These are phyloP conservation scores for Thymelicus lineola DNA, from an alignment of 2,888 invertebrate genomes.

Conservation along the genomic window DNA sequence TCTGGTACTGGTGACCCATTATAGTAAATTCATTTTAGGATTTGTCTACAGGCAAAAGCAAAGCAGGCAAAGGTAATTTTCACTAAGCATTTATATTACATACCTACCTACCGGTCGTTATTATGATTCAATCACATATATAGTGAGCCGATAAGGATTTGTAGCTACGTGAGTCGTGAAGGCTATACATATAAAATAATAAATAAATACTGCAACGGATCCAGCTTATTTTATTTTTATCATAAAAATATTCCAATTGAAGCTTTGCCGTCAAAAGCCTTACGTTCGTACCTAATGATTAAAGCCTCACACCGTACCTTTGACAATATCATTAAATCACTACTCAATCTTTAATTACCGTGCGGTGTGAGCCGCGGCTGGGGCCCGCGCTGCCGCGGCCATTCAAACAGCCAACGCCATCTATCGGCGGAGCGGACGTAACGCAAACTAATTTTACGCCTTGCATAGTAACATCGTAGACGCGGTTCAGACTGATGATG, in stretches of 20 bases:
- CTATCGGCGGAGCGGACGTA: conserved; percentile 32
- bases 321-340: conserved; percentile 29
- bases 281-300: conserved; percentile 26
- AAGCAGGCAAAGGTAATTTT: too few species aligned
- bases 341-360: conserved; percentile 32
- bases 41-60: too few species aligned
- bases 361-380: conserved; percentile 16
- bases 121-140: too few species aligned
- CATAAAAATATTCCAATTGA: background rate
- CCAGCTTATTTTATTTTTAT: background rate
- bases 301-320: conserved; percentile 27
- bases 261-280: conserved; percentile 12
- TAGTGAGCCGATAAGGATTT: too few species aligned
- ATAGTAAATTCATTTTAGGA: too few species aligned
- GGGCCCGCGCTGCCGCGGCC: conserved; percentile 7
- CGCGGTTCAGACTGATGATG: background rate
- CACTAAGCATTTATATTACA: too few species aligned
- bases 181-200: too few species aligned
- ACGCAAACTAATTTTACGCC: conserved; percentile 35
- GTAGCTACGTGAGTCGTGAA: too few species aligned
- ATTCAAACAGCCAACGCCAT: conserved; percentile 39
- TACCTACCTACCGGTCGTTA: too few species aligned
- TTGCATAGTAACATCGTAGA: background rate
- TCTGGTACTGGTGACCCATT: too few species aligned
- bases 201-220: background rate